These are phyloP conservation scores for Psophia crepitans DNA, from an alignment of 2,113 vertebrate genomes.

Conservation along the genomic window DNA sequence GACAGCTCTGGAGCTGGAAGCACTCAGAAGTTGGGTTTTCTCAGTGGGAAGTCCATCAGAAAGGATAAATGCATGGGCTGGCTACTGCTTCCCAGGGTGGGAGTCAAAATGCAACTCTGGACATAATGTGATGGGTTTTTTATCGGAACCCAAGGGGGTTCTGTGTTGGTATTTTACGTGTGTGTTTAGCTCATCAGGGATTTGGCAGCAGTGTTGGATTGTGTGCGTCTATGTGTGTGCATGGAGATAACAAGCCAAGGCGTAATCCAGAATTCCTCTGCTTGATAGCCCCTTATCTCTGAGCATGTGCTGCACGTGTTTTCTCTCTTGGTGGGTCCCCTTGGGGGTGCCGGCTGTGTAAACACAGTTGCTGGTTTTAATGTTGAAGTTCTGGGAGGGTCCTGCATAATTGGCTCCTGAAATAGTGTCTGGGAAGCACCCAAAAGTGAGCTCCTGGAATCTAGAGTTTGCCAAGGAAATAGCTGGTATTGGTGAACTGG, in stretches of 20 bases:
- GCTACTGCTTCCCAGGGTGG: not conserved
- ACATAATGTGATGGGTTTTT: not conserved
- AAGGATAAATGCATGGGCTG: not conserved
- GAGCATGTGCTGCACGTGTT: not conserved
- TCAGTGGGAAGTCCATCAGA: not conserved
- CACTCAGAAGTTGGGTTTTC: not conserved
- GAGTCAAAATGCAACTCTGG: not conserved
- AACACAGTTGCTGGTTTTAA: not conserved
- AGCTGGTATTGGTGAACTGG: not conserved
- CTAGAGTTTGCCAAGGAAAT: not conserved
- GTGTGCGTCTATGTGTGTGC: not conserved
- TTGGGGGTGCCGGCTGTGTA: not conserved
- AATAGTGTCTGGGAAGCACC: not conserved
- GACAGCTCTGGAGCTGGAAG: not conserved
- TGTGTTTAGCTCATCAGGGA: fast-evolving
- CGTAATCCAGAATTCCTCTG: not conserved
- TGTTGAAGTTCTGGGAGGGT: not conserved
- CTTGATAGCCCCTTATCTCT: conserved; percentile 38
- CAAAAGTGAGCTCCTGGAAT: not conserved
- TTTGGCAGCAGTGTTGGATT: not conserved
- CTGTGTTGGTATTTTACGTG: not conserved
- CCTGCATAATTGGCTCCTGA: not conserved
- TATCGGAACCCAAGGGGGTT: not conserved
- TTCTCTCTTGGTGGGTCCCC: not conserved
- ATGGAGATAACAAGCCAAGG: not conserved